Evolutionary conservation across 2,888 invertebrate genomes (phyloP).

Genomic region (Polyommatus iphigenia): DNA sequence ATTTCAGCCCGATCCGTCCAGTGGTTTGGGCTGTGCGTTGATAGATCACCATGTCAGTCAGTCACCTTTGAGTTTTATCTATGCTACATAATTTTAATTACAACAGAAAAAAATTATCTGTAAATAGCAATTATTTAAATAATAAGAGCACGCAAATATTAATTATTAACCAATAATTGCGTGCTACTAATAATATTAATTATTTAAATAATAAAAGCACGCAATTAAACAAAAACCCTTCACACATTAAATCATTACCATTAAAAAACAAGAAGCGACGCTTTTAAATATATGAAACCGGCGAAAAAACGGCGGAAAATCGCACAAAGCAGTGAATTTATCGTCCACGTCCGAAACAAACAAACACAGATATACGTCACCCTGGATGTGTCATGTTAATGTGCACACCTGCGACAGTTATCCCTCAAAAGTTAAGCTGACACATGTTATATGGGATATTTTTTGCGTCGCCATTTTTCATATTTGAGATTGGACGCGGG

Average conservation of each 20-base stretch:
- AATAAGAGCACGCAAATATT: no score
- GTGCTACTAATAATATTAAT: no score
- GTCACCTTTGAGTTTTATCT: no score
- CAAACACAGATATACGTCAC: conserved; percentile 43
- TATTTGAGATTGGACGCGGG: background rate
- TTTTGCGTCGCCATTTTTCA: background rate
- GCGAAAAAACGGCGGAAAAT: conserved; percentile 34
- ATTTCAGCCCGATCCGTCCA: no score
- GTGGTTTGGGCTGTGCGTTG: no score
- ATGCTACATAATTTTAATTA: no score
- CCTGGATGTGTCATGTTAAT: conserved; percentile 43
- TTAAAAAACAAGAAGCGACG: background rate
- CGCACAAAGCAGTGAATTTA: conserved; percentile 72
- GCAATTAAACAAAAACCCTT: background rate
- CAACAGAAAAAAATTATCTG: no score
- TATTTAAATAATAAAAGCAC: background rate
- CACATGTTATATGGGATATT: conserved; percentile 5
- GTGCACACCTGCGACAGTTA: conserved; percentile 18
- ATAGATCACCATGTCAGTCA: no score
- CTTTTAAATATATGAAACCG: conserved; percentile 37
- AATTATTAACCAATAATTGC: no score
- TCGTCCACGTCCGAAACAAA: conserved; percentile 67
- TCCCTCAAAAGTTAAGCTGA: conserved; percentile 17
- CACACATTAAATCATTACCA: background rate
- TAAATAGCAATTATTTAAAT: no score